These are phyloP conservation scores for Acrobasis suavella DNA, from an alignment of 2,888 invertebrate species.

Conservation along the genomic window DNA sequence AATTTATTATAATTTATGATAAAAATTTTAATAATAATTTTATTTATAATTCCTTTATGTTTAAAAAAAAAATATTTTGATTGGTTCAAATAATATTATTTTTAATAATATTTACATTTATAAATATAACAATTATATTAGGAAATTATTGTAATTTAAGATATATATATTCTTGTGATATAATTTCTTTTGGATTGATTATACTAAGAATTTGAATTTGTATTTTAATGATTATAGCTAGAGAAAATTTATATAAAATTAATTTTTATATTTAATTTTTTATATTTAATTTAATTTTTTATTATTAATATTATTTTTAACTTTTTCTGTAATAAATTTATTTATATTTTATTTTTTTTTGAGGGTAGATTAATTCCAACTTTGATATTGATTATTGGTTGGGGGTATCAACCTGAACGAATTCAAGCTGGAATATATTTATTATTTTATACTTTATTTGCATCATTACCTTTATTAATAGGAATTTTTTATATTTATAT, in stretches of 20 bases:
- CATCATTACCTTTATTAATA: too few relatives aligned
- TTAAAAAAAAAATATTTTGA: slow-evolving; percentile 77
- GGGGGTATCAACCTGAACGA: slow-evolving; percentile 87
- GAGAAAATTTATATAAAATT: slow-evolving; percentile 68
- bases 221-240: slow-evolving; percentile 82
- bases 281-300: slow-evolving; percentile 76
- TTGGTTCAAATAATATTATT: slow-evolving; percentile 78
- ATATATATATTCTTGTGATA: too few relatives aligned
- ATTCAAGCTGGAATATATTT: slow-evolving; percentile 85
- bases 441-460: slow-evolving; percentile 88
- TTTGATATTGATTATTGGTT: slow-evolving; percentile 85
- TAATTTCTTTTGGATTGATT: too few relatives aligned
- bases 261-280: slow-evolving; percentile 77
- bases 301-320: slow-evolving; percentile 79
- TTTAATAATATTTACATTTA: slow-evolving; percentile 73
- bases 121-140: too few relatives aligned
- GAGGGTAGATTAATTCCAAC: slow-evolving; percentile 86
- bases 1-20: slow-evolving; percentile 79
- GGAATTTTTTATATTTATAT: too few relatives aligned
- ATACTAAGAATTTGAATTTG: too few relatives aligned
- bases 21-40: slow-evolving; percentile 75
- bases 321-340: slow-evolving; percentile 82
- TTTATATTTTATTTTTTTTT: slow-evolving; percentile 88
- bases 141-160: too few relatives aligned
- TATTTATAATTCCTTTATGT: too few relatives aligned